phyloP scores from a whole-genome alignment of 1,140 invertebrate genomes.

The Drosophila mojavensis region DNA sequence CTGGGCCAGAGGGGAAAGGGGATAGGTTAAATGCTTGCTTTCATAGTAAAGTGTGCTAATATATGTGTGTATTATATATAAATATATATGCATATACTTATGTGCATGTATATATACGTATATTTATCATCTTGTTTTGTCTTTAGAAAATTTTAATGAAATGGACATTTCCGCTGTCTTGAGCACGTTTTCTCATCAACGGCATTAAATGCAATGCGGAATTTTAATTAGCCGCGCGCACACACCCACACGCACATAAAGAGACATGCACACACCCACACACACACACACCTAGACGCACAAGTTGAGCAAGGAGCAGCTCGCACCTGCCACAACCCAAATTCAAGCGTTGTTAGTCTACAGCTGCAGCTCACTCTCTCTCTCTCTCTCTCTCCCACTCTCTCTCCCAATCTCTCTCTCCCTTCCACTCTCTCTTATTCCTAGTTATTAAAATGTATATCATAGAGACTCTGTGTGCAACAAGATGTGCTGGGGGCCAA shows the following conservation, averaged over 20 bases:
- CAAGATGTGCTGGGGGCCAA: constrained; percentile 31
- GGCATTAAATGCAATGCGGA: constrained; percentile 76
- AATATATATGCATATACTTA: not conserved
- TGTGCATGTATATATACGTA: not conserved
- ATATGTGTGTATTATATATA: not conserved
- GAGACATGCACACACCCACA: constrained; percentile 10
- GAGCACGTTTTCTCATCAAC: constrained; percentile 79
- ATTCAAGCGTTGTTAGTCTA: not conserved
- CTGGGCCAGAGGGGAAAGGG: too few relatives aligned
- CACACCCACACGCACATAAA: constrained; percentile 28
- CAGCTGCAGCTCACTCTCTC: too few relatives aligned
- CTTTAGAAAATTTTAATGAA: constrained; percentile 69
- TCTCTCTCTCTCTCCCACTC: too few relatives aligned
- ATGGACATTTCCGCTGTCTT: constrained; percentile 75
- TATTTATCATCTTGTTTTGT: not conserved
- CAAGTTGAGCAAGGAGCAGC: not conserved
- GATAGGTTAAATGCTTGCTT: too few relatives aligned
- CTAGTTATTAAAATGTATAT: too few relatives aligned
- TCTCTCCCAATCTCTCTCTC: too few relatives aligned
- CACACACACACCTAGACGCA: not conserved
- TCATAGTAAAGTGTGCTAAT: not conserved
- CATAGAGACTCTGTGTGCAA: constrained; percentile 30
- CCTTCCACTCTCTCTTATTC: too few relatives aligned
- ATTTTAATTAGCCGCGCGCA: constrained; percentile 74
- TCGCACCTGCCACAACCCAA: not conserved